Conservation (phyloP, 1,140 invertebrate species). For the Pseudachorutes palmiensis region DNA sequence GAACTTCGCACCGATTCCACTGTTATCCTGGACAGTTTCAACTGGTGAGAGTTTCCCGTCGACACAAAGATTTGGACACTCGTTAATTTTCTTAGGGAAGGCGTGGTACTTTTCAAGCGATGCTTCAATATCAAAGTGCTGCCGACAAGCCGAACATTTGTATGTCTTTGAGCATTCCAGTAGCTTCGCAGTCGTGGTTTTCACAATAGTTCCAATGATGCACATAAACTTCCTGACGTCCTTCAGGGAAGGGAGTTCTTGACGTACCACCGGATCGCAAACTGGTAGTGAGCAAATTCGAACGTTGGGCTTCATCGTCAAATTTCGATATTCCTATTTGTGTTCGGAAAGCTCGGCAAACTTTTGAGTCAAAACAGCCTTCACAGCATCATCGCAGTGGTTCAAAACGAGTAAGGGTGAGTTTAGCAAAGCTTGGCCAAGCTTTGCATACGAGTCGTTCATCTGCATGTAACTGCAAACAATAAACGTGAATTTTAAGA, state of each 20-base stretch:
- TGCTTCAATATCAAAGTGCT: constrained; percentile 56
- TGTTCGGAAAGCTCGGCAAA: constrained; percentile 49
- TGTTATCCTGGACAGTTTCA: too few species aligned
- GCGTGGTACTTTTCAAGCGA: constrained; percentile 19
- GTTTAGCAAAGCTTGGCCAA: constrained; percentile 50
- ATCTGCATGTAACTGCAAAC: constrained; percentile 53
- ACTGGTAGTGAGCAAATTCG: constrained; percentile 52
- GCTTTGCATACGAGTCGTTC: constrained; percentile 50
- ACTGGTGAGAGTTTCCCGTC: constrained; percentile 34
- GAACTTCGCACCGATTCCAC: too few species aligned
- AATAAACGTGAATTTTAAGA: neutral
- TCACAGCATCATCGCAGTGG: constrained; percentile 54
- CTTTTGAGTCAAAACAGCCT: constrained; percentile 40
- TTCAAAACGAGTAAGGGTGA: constrained; percentile 51
- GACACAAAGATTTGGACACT: constrained; percentile 29
- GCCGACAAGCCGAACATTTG: constrained; percentile 68
- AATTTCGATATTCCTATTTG: constrained; percentile 59
- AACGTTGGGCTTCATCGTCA: too few species aligned
- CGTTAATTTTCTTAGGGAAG: constrained; percentile 21
- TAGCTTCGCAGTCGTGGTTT: constrained; percentile 65
- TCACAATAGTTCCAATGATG: constrained; percentile 61
- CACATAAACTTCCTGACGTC: constrained; percentile 58
- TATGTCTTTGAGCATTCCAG: constrained; percentile 65
- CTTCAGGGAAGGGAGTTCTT: constrained; percentile 55
- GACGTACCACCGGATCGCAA: constrained; percentile 52